Percentiles rank a stretch among this genome's conserved stretches.
Conservation (phyloP, 1,140 invertebrate species). For the Physella acuta region DNA sequence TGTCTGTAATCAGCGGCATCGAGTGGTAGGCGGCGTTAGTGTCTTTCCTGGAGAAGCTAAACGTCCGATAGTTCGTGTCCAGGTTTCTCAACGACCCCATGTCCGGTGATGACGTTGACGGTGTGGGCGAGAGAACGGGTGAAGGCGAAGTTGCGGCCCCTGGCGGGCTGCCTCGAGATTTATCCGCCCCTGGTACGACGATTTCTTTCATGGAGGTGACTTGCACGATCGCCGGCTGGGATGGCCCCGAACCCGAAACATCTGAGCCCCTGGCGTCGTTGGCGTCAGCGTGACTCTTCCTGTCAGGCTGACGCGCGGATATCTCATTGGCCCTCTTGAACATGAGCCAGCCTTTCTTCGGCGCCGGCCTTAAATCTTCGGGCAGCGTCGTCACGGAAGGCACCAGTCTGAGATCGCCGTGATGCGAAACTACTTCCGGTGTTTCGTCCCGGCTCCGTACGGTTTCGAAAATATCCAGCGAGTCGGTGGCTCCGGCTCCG, state of each 20-base stretch:
- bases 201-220: neutral
- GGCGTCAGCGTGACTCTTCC: too few species aligned
- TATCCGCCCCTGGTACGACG: neutral
- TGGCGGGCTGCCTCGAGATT: neutral
- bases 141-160: neutral
- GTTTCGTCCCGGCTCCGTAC: too few species aligned
- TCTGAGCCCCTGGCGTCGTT: neutral
- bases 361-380: too few species aligned
- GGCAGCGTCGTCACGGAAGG: neutral
- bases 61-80: neutral
- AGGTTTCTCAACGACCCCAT: neutral
- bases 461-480: neutral
- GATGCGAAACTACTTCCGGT: neutral
- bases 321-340: slow-evolving; percentile 10
- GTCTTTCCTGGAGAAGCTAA: neutral
- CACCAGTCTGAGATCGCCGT: neutral
- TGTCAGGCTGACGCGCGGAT: neutral
- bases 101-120: slow-evolving; percentile 2
- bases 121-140: neutral
- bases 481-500: neutral
- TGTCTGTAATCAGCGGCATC: slow-evolving; percentile 8
- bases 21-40: slow-evolving; percentile 5
- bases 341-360: neutral
- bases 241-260: neutral
- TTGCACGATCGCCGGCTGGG: slow-evolving; percentile 8